Conservation (phyloP, 2,113 vertebrate genomes). For the Bufo bufo region DNA sequence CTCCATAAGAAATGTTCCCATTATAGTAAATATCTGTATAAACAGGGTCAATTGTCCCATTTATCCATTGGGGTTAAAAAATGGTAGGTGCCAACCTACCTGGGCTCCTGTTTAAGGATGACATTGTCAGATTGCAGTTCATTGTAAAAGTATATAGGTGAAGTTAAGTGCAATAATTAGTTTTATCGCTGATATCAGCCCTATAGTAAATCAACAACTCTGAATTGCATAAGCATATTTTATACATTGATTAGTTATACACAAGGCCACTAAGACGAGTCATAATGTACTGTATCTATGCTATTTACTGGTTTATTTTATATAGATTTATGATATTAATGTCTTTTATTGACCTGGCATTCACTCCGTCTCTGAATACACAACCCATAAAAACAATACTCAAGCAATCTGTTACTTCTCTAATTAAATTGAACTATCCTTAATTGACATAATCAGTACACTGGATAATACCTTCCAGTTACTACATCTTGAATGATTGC, state of each 20-base stretch:
- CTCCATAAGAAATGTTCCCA: neutral
- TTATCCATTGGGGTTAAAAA: neutral
- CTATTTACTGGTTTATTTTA: neutral
- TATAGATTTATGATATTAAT: neutral
- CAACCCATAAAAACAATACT: neutral
- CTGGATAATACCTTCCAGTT: neutral
- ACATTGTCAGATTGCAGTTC: neutral
- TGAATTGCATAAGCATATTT: neutral
- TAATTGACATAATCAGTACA: neutral
- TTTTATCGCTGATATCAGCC: neutral
- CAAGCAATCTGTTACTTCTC: neutral
- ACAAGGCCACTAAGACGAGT: neutral
- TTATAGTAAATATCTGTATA: neutral
- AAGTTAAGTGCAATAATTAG: neutral
- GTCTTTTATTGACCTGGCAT: neutral
- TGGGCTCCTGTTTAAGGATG: neutral
- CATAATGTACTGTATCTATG: too few relatives aligned
- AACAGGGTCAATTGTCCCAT: too few relatives aligned
- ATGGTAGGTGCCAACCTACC: neutral
- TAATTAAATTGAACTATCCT: neutral
- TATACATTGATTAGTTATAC: neutral
- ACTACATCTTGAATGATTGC: too few relatives aligned
- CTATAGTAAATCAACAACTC: neutral
- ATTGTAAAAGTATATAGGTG: too few relatives aligned
- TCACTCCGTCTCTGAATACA: neutral